Evolutionary conservation across 2,113 vertebrate genomes (phyloP), one percentile per base, ranked within the genome.

Genomic region (Istiophorus platypterus): DNA sequence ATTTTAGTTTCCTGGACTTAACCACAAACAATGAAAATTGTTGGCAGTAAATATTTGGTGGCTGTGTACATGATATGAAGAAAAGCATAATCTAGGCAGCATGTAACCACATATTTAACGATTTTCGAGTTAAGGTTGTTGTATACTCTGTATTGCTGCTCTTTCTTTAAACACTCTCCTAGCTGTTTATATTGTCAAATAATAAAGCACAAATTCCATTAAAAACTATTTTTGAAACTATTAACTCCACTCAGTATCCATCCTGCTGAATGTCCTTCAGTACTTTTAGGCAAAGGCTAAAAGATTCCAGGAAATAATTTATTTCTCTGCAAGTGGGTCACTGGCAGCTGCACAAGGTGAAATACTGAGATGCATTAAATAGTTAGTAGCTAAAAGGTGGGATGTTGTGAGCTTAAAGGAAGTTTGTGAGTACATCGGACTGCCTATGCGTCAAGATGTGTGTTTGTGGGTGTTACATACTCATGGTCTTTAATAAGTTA

Each of bases 341-440:
- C 77, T 81, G 70, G 83, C 80, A 88, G 87, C 88, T 6, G 83
- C 54, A 39, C 85, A 89, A 93, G 88, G 89, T 89, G 88, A 91
- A 90, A 90, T 84, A 92, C 86, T 88, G 85, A 87, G 73, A 88
- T 87, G 86, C 84, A 91, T 93, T 88, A 89, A 91, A 84, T 85
- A 86, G 88, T 76, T 83, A 72, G 83, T 86, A 84, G 78, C 82
- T 85, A 77, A 86, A 86, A 84, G 81, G 85, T 86, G 71, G 84
- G 63, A 74, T 88, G 78, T 82, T 84, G 62, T 76, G 85, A 77
- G 84, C 72, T 88, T 85, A 70, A 88, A 73, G 57, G 64, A 75
- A 69, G 54, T 72, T 64, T 81, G 83, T 76, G 68, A 76, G 73
- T 78, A 77, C 64, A 72, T 67, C 1, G 2, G 45, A 15, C 7